Evolutionary conservation across 2,797 vertebrate species (phyloP).

Genomic region (Ficedula albicollis): DNA sequence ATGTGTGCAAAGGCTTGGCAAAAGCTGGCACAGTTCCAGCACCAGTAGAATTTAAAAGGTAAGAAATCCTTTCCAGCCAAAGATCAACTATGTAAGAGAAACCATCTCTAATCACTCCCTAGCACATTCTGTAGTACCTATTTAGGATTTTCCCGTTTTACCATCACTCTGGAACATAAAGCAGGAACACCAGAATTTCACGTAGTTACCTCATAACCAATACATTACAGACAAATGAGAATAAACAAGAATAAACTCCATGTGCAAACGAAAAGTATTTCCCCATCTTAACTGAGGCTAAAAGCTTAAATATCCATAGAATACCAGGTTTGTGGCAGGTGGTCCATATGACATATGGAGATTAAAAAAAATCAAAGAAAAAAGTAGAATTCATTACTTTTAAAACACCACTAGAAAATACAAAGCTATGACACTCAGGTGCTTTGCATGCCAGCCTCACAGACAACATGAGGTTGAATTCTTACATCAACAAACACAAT

Average conservation of each 20-base stretch:
- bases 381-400: not conserved
- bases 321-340: not conserved
- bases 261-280: not conserved
- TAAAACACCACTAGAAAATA: not conserved
- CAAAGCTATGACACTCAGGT: not conserved
- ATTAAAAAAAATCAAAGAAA: not conserved
- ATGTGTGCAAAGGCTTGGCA: not conserved
- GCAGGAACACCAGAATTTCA: not conserved
- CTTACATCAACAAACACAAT: not conserved
- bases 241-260: not conserved
- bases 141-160: not conserved
- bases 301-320: not conserved
- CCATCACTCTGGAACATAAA: not conserved
- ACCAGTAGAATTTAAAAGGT: not conserved
- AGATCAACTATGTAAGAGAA: not conserved
- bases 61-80: not conserved
- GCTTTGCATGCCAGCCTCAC: not conserved
- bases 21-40: not conserved
- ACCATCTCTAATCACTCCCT: not conserved
- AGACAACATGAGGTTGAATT: not conserved
- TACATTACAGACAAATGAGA: not conserved
- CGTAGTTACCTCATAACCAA: not conserved
- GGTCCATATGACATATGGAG: not conserved
- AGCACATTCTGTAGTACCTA: not conserved
- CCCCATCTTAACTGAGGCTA: not conserved